These are phyloP conservation scores for Biston stratarius DNA, from an alignment of 2,888 invertebrate genomes.

Conservation along the genomic window DNA sequence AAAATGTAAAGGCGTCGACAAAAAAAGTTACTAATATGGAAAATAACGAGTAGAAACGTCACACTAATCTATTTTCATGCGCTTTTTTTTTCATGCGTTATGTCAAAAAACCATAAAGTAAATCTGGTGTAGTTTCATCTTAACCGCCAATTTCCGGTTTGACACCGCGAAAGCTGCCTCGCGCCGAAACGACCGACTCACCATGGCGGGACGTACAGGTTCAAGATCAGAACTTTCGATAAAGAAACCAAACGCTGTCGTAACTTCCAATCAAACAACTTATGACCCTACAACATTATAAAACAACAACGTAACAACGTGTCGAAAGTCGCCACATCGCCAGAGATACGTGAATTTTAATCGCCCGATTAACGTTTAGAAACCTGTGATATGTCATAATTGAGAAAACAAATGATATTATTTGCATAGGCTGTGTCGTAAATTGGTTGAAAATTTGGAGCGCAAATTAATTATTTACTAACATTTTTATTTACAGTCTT, in stretches of 20 bases:
- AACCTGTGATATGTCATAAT: constrained; percentile 45
- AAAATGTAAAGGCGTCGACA: no score
- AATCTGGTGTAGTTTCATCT: background rate
- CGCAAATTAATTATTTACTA: constrained; percentile 24
- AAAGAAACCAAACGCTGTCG: constrained; percentile 66
- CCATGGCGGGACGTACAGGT: constrained; percentile 55
- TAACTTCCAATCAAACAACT: constrained; percentile 53
- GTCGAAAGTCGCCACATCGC: constrained; percentile 56
- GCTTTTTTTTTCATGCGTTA: no score
- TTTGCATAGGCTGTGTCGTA: constrained; percentile 26
- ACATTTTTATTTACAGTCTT: no score
- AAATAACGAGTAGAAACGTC: no score
- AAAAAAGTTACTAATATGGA: no score
- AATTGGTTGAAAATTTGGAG: constrained; percentile 17
- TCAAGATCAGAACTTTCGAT: constrained; percentile 77
- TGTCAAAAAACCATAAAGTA: background rate
- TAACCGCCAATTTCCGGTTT: constrained; percentile 70
- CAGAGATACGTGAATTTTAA: constrained; percentile 47
- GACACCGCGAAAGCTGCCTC: constrained; percentile 71
- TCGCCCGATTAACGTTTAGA: constrained; percentile 48
- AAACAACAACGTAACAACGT: constrained; percentile 59
- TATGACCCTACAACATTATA: constrained; percentile 64
- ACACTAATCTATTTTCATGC: no score
- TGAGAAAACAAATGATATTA: constrained; percentile 30
- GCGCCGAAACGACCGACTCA: constrained; percentile 50